Conservation (phyloP, 2,113 vertebrate species). For the Spermophilus dauricus region DNA sequence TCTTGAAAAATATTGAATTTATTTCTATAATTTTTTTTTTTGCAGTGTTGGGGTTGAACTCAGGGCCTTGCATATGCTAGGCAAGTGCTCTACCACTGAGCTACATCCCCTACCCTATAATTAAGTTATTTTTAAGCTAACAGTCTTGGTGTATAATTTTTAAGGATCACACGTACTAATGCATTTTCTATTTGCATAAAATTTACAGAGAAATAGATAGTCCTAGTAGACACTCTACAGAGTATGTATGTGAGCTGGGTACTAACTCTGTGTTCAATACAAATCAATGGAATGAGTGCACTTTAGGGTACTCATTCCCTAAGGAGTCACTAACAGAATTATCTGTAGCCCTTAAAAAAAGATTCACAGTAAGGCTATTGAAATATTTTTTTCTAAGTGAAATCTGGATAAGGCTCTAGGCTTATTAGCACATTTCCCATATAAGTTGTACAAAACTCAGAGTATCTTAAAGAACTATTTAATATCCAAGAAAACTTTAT, state of each 20-base stretch:
- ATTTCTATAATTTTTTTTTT: conserved; percentile 63
- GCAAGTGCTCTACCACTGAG: too few species aligned
- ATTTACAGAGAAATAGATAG: conserved; percentile 65
- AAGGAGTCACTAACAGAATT: conserved; percentile 67
- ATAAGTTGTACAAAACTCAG: conserved; percentile 50
- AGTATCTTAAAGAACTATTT: conserved; percentile 60
- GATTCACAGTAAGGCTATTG: conserved; percentile 65
- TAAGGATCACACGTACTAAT: conserved; percentile 57
- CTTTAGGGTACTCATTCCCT: conserved; percentile 72
- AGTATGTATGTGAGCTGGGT: conserved; percentile 56
- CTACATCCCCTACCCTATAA: conserved; percentile 5
- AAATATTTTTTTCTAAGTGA: conserved; percentile 56
- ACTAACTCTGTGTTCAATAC: conserved; percentile 80
- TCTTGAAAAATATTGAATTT: conserved; percentile 71
- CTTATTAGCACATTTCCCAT: conserved; percentile 60
- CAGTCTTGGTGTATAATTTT: conserved; percentile 60
- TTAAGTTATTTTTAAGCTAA: conserved; percentile 74
- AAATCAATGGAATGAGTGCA: conserved; percentile 67
- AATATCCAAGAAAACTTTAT: conserved; percentile 57
- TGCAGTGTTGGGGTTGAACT: too few species aligned
- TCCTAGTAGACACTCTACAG: conserved; percentile 59
- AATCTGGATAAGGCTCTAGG: conserved; percentile 55
- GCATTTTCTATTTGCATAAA: conserved; percentile 71
- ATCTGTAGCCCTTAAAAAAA: conserved; percentile 71
- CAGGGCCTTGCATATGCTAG: too few species aligned